Conservation (phyloP, 2,797 vertebrate species). For the Etheostoma perlongum region DNA sequence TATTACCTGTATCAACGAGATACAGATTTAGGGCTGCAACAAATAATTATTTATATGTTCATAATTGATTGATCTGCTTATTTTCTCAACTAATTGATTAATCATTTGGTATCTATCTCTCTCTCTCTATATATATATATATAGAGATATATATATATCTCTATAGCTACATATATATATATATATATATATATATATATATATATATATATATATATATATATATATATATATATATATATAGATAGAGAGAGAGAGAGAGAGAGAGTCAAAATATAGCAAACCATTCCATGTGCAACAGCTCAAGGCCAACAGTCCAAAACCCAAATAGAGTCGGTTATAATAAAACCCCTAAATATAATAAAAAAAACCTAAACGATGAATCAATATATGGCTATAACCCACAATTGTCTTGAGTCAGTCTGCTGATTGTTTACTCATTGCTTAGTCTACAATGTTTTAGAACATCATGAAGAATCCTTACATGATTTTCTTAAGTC, state of each 20-base stretch:
- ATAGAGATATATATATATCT: too few species aligned
- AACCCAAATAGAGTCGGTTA: neutral
- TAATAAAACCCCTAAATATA: too few species aligned
- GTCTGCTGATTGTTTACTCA: neutral
- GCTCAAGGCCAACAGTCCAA: neutral
- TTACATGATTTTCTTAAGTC: neutral
- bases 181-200: too few species aligned
- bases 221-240: too few species aligned
- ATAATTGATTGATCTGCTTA: neutral
- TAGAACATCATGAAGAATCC: neutral
- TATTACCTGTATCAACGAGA: neutral
- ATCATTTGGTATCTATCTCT: neutral
- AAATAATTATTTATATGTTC: neutral
- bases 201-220: too few species aligned
- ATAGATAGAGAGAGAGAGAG: too few species aligned
- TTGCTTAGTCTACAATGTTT: neutral
- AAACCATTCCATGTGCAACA: neutral
- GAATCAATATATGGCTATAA: neutral
- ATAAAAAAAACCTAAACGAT: rapidly evolving
- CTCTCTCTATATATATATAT: too few species aligned
- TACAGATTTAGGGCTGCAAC: neutral
- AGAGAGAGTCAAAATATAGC: neutral
- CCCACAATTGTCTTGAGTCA: neutral
- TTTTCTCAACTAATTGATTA: neutral
- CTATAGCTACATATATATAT: too few species aligned